Conservation (phyloP, 1,140 invertebrate genomes). For the Dinothrombium tinctorium region DNA sequence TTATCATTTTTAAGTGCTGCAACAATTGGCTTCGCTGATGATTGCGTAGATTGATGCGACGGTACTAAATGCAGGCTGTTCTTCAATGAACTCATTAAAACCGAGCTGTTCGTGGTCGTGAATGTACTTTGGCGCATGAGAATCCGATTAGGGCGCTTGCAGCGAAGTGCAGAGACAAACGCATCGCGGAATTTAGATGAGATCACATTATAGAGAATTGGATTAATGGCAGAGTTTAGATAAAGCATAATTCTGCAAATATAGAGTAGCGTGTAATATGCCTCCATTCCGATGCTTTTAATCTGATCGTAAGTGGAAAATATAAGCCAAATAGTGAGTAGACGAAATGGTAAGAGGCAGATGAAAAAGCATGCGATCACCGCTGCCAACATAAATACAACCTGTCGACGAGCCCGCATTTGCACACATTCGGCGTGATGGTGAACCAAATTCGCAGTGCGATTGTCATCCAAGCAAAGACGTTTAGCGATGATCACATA, state of each 20-base stretch:
- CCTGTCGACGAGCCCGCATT: conserved; percentile 23
- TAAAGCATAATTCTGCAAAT: conserved; percentile 64
- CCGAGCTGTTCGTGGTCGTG: conserved; percentile 4
- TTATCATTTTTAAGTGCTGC: not conserved
- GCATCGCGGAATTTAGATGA: conserved; percentile 71
- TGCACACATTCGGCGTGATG: conserved; percentile 6
- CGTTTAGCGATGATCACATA: conserved; percentile 60
- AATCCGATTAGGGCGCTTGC: not conserved
- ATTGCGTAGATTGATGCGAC: no score
- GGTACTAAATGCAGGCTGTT: conserved; percentile 1
- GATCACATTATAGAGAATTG: conserved; percentile 58
- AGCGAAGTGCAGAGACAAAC: conserved; percentile 24
- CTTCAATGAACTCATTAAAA: conserved; percentile 5
- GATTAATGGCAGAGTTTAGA: conserved; percentile 67
- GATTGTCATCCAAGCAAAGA: conserved; percentile 27
- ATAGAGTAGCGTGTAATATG: conserved; percentile 59
- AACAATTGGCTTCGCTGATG: not conserved
- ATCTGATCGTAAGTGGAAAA: conserved; percentile 24
- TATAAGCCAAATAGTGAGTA: conserved; percentile 60
- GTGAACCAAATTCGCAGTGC: not conserved
- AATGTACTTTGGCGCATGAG: conserved; percentile 10
- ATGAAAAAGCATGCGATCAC: conserved; percentile 76
- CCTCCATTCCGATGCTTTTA: conserved; percentile 39
- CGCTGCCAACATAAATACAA: conserved; percentile 64
- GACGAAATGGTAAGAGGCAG: conserved; percentile 59